A percentile compares a stretch with the other conserved stretches of the same genome.
Evolutionary conservation across 53 echinoderm and acorn worm genomes (phyloP).

Genomic region (Antedon mediterranea): DNA sequence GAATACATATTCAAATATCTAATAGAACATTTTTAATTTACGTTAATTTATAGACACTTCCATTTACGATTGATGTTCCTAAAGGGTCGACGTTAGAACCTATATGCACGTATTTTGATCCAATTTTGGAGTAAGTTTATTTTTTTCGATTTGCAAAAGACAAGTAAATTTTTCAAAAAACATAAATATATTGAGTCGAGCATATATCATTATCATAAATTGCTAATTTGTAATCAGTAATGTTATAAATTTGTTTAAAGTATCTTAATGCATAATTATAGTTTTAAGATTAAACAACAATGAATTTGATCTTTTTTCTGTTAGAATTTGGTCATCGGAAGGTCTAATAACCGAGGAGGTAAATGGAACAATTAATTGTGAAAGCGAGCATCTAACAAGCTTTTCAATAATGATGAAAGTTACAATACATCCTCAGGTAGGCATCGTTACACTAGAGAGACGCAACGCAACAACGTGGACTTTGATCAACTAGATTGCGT

Average conservation of each 20-base stretch:
- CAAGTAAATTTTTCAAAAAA: no score
- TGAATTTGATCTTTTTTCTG: background rate
- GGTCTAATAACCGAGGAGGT: background rate
- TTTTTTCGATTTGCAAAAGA: no score
- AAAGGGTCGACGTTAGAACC: background rate
- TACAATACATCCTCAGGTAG: background rate
- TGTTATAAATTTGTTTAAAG: no score
- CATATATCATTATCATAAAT: no score
- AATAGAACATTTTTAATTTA: background rate
- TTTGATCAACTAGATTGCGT: no score
- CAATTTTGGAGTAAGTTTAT: background rate
- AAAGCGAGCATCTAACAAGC: background rate
- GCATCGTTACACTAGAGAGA: no score
- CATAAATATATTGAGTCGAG: no score
- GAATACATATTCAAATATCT: background rate
- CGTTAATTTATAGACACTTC: background rate
- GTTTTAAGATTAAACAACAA: no score
- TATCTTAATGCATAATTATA: no score
- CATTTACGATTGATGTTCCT: background rate
- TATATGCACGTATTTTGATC: background rate
- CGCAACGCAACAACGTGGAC: no score
- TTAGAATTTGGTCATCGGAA: background rate
- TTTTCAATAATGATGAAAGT: background rate
- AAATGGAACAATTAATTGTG: background rate
- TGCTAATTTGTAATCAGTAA: no score